Percentiles rank a stretch among this genome's conserved stretches.
These are phyloP conservation scores for Pseudoatta argentina DNA, from an alignment of 1,140 invertebrate species.

Conservation along the genomic window DNA sequence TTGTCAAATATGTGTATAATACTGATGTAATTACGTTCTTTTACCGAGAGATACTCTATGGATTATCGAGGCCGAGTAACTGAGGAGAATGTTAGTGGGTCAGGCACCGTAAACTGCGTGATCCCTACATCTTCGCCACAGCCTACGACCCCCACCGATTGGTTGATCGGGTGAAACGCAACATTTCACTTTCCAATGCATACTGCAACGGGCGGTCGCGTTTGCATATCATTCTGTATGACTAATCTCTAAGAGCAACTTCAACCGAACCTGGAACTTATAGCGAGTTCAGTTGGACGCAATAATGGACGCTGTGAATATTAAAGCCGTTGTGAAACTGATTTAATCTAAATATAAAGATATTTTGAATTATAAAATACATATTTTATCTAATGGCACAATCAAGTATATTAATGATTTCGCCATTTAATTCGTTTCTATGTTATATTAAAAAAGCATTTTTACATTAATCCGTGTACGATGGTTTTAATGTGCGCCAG, in stretches of 20 bases:
- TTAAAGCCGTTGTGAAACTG: too few relatives aligned
- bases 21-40: not conserved
- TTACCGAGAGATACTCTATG: constrained; percentile 19
- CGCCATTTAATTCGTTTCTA: too few relatives aligned
- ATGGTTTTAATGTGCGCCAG: too few relatives aligned
- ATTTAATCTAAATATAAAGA: too few relatives aligned
- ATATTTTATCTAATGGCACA: too few relatives aligned
- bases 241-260: not conserved
- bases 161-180: constrained; percentile 42
- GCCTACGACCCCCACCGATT: constrained; percentile 65
- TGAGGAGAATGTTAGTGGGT: constrained; percentile 86
- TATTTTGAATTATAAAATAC: too few relatives aligned
- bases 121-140: constrained; percentile 77
- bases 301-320: too few relatives aligned
- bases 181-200: constrained; percentile 55
- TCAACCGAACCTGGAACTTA: not conserved
- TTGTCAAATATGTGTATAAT: not conserved
- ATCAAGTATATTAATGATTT: too few relatives aligned
- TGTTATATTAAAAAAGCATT: too few relatives aligned
- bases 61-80: constrained; percentile 75
- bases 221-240: not conserved
- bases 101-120: constrained; percentile 76
- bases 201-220: not conserved
- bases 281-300: too few relatives aligned
- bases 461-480: too few relatives aligned